These are phyloP conservation scores for Cheumatopsyche charites DNA, from an alignment of 1,140 invertebrate genomes.

Conservation along the genomic window DNA sequence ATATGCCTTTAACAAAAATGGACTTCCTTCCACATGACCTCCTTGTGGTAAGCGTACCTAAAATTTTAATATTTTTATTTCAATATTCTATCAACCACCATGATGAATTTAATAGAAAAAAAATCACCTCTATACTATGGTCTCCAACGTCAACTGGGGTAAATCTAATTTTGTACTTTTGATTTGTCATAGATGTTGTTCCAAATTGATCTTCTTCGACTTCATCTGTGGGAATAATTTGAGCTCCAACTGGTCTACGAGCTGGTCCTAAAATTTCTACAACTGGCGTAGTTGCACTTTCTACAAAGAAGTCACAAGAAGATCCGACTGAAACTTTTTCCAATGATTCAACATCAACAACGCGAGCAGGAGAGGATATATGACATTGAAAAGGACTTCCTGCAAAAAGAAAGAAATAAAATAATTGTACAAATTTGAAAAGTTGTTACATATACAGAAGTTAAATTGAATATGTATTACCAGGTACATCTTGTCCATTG, in stretches of 20 bases:
- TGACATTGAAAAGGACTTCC: conserved; percentile 66
- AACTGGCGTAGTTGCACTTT: conserved; percentile 74
- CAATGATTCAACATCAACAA: conserved; percentile 70
- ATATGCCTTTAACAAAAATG: conserved; percentile 94
- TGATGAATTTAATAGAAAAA: not conserved
- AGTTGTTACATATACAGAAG: too few species aligned
- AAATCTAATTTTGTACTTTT: conserved; percentile 71
- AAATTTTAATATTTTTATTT: conserved; percentile 23
- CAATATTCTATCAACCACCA: not conserved
- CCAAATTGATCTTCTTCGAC: conserved; percentile 32
- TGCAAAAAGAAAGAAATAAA: conserved; percentile 43
- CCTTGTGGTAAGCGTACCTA: conserved; percentile 69
- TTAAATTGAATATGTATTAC: conserved; percentile 60
- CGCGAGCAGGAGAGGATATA: conserved; percentile 73
- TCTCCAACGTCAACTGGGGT: conserved; percentile 90
- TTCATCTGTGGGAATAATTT: conserved; percentile 56
- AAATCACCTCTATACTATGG: conserved; percentile 86
- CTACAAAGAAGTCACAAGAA: conserved; percentile 83
- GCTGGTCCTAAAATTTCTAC: conserved; percentile 81
- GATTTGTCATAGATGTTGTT: conserved; percentile 7
- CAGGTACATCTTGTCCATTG: conserved; percentile 94
- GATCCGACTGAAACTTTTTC: conserved; percentile 92
- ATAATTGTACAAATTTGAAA: not conserved
- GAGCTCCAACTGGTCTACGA: conserved; percentile 71
- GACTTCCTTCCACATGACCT: conserved; percentile 89